Conservation (phyloP, 2,113 vertebrate species). For the Neolamprologus fasciatus region DNA sequence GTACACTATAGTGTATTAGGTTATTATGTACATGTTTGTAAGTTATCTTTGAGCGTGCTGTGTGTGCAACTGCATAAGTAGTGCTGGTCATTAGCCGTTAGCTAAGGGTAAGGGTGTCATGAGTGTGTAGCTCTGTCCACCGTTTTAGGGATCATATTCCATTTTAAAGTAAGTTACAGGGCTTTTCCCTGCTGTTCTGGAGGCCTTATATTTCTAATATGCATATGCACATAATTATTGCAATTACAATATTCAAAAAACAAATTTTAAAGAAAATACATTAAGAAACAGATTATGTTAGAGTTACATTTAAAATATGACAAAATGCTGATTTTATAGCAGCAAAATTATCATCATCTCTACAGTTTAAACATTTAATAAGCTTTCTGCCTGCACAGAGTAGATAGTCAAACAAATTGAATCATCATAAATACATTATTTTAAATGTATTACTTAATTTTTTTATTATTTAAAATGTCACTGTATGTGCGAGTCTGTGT, state of each 20-base stretch:
- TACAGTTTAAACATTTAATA: background rate
- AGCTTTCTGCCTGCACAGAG: background rate
- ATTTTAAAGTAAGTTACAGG: background rate
- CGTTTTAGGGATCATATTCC: background rate
- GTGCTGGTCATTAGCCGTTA: background rate
- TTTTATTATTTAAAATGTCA: background rate
- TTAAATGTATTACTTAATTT: background rate
- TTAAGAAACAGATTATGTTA: background rate
- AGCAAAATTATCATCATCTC: background rate
- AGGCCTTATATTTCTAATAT: background rate
- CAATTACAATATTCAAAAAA: background rate
- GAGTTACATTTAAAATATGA: background rate
- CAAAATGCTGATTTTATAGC: background rate
- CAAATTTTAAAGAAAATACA: background rate
- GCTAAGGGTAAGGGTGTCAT: background rate
- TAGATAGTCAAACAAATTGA: background rate
- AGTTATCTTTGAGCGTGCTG: background rate
- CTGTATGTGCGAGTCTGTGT: background rate
- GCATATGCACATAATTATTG: background rate
- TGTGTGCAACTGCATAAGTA: background rate
- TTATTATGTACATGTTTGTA: background rate
- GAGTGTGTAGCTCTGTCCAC: background rate
- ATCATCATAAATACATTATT: background rate
- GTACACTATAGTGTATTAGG: background rate
- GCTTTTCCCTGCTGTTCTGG: background rate